Conservation (phyloP, 2,797 vertebrate genomes). For the Brachyalestes nurse region DNA sequence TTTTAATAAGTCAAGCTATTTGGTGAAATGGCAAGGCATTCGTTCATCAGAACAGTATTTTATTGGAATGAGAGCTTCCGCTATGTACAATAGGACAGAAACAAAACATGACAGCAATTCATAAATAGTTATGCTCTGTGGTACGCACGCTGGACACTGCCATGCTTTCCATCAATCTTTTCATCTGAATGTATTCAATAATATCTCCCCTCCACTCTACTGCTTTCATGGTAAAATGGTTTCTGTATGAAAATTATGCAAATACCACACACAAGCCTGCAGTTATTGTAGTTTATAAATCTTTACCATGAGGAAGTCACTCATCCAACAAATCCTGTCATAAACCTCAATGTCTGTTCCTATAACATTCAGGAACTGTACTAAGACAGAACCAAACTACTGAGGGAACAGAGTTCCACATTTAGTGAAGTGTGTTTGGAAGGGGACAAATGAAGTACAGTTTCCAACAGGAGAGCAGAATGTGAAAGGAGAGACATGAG, state of each 20-base stretch:
- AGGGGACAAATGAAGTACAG: background rate
- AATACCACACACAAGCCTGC: conserved; percentile 1
- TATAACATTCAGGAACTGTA: background rate
- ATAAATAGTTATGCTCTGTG: conserved; percentile 76
- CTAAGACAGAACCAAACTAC: background rate
- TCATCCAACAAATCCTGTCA: background rate
- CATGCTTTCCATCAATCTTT: conserved; percentile 33
- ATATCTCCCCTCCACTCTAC: conserved; percentile 30
- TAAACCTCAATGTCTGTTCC: background rate
- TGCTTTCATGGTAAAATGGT: background rate
- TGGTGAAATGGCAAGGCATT: background rate
- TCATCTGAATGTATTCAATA: conserved; percentile 37
- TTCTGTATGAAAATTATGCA: conserved; percentile 33
- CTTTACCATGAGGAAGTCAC: conserved; percentile 38
- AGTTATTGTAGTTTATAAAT: conserved; percentile 35
- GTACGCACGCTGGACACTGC: conserved; percentile 36
- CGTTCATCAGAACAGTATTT: conserved; percentile 54
- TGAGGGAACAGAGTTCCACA: background rate
- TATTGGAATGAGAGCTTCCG: conserved; percentile 75
- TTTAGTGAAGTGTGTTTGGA: background rate
- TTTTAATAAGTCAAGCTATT: background rate
- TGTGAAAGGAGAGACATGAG: conserved; percentile 1
- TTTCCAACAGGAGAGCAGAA: conserved; percentile 17
- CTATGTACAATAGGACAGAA: conserved; percentile 83
- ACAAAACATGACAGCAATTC: conserved; percentile 71